A percentile compares a stretch with the other conserved stretches of the same genome.
phyloP scores from a whole-genome alignment of 1,140 invertebrate species.

The Caenorhabditis latens region DNA sequence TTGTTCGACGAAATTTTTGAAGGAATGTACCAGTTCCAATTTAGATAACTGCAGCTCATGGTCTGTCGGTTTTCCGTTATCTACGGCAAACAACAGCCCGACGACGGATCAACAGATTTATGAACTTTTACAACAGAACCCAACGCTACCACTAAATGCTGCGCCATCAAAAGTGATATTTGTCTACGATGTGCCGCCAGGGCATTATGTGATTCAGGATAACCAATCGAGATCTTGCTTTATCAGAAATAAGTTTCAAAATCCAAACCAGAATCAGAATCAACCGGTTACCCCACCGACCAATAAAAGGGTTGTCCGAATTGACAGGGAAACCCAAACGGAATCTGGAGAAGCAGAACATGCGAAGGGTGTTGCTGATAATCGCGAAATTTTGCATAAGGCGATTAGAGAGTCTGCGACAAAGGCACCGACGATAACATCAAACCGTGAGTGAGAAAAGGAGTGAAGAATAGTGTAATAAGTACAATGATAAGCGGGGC shows the following conservation, averaged over 20 bases:
- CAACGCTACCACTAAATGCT: background rate
- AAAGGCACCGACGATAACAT: background rate
- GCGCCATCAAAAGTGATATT: background rate
- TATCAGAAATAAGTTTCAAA: no score
- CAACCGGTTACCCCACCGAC: no score
- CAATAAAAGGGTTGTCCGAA: background rate
- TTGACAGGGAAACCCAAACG: constrained; percentile 10
- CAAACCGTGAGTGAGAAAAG: constrained; percentile 18
- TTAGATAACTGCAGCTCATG: background rate
- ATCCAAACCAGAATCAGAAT: no score
- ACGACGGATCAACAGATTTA: background rate
- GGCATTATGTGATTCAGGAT: background rate
- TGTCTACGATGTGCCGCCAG: background rate
- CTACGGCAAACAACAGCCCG: background rate
- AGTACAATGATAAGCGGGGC: background rate
- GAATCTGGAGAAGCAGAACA: background rate
- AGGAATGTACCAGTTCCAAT: background rate
- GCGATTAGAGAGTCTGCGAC: background rate
- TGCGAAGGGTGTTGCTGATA: constrained; percentile 5
- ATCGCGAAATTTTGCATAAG: background rate
- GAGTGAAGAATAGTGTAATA: background rate
- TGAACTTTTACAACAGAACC: background rate
- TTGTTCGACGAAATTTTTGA: no score
- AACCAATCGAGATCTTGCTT: no score
- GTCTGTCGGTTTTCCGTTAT: background rate